These are phyloP conservation scores for Vanessa atalanta DNA, from an alignment of 1,140 invertebrate genomes.

Conservation along the genomic window DNA sequence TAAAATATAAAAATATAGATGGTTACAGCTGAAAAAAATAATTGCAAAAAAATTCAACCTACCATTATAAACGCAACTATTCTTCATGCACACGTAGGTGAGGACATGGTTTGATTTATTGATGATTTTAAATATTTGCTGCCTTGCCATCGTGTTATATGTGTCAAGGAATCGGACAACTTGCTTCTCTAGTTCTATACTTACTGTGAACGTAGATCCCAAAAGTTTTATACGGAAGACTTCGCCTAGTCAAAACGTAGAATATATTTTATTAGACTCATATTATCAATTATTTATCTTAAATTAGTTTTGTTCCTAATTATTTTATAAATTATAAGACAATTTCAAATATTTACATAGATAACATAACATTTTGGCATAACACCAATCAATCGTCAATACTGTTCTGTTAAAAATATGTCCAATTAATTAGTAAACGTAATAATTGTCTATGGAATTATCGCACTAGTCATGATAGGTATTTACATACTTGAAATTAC, in stretches of 20 bases:
- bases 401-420: background rate
- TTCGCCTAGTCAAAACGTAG: slow-evolving; percentile 52
- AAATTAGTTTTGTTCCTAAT: no score
- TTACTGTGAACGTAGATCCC: slow-evolving; percentile 56
- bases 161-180: slow-evolving; percentile 67
- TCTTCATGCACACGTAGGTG: slow-evolving; percentile 73
- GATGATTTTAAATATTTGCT: slow-evolving; percentile 65
- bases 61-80: slow-evolving; percentile 64
- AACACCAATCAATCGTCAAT: no score
- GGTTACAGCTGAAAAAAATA: no score
- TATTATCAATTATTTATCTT: no score
- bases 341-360: no score
- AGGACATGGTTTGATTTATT: slow-evolving; percentile 67
- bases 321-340: no score
- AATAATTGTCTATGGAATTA: no score
- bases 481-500: no score
- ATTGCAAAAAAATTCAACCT: background rate
- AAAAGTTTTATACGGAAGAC: slow-evolving; percentile 57
- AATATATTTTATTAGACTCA: background rate
- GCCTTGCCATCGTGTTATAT: slow-evolving; percentile 67
- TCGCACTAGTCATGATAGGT: background rate
- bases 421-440: no score
- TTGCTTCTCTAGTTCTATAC: slow-evolving; percentile 63
- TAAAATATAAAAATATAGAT: no score
- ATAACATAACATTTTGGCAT: no score